These are phyloP conservation scores for Actinemys pallida DNA, from an alignment of 2,113 vertebrate genomes.

Conservation along the genomic window DNA sequence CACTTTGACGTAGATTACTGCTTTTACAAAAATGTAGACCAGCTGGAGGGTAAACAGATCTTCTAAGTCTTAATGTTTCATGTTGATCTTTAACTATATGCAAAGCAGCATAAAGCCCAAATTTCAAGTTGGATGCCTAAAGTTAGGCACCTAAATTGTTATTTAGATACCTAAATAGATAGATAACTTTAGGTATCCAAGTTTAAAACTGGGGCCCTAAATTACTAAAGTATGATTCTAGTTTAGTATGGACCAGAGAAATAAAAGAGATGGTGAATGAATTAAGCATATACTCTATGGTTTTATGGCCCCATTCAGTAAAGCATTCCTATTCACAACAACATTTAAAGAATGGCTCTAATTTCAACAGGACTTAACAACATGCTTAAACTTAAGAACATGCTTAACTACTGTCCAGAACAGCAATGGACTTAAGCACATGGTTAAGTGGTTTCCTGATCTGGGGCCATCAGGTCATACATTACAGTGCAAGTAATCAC, in stretches of 20 bases:
- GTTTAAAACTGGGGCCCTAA: not conserved
- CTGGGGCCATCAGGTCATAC: not conserved
- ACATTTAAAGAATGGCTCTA: not conserved
- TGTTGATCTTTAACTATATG: not conserved
- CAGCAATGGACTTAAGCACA: not conserved
- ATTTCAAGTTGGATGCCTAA: not conserved
- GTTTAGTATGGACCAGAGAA: not conserved
- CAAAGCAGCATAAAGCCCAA: not conserved
- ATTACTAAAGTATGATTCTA: not conserved
- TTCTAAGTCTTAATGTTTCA: not conserved
- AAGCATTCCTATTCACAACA: not conserved
- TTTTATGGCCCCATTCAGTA: not conserved
- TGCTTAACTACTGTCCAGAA: not conserved
- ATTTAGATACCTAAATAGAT: not conserved
- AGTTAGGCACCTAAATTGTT: not conserved
- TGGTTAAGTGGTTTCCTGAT: not conserved
- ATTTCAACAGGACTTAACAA: not conserved
- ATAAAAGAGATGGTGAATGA: not conserved
- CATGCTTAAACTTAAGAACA: not conserved
- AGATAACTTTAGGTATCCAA: not conserved
- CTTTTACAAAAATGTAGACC: conserved; percentile 45
- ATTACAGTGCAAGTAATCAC: not conserved
- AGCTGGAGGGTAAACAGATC: conserved; percentile 46
- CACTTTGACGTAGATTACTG: conserved; percentile 43
- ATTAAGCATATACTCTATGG: rapidly evolving